A percentile compares a stretch with the other conserved stretches of the same genome.
These are phyloP conservation scores for Haemorhous mexicanus DNA, from an alignment of 2,113 vertebrate genomes.

Conservation along the genomic window DNA sequence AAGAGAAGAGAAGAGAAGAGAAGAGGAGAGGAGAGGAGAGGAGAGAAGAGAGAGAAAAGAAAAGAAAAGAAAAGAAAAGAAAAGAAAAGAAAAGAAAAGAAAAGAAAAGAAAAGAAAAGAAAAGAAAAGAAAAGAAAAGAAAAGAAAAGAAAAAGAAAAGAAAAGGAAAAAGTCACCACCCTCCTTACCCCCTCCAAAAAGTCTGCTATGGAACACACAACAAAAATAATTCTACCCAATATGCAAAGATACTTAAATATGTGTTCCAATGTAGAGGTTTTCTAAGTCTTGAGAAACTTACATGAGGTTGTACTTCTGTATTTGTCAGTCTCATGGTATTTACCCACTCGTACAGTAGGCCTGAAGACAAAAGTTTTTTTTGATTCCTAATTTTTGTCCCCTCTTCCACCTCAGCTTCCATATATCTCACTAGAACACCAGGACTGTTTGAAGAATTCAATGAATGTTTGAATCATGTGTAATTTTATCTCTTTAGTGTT, in stretches of 20 bases:
- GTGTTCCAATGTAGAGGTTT: neutral
- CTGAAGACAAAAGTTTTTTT: neutral
- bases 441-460: neutral
- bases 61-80: neutral
- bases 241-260: neutral
- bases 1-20: neutral
- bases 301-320: neutral
- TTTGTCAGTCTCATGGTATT: neutral
- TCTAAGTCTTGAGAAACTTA: neutral
- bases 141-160: too few species aligned
- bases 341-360: neutral
- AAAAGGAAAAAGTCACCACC: too few species aligned
- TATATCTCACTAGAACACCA: neutral
- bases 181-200: neutral
- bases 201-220: neutral
- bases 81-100: neutral
- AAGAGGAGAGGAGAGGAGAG: neutral
- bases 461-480: neutral
- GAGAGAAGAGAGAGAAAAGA: too few species aligned
- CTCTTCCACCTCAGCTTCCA: neutral
- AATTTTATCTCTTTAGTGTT: neutral
- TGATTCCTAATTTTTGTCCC: neutral
- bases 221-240: neutral
- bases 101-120: neutral
- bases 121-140: rapidly evolving